Base-by-base conservation (phyloP, 2,113 vertebrate genomes). In the Notiomystis cincta region DNA sequence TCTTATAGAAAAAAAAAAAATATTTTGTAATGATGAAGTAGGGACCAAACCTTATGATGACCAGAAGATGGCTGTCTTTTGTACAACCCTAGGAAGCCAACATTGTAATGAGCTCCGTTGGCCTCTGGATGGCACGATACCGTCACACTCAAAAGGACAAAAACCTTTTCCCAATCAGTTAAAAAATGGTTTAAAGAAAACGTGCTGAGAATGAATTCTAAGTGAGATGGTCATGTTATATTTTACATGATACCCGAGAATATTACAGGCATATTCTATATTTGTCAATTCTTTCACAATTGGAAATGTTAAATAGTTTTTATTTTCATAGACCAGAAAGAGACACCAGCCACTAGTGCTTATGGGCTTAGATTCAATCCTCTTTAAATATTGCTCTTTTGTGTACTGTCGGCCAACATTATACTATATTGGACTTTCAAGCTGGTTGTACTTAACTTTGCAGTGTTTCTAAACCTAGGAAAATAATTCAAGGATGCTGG, bases 61-160 rank as follows among this genome's bases (percentile, higher is more conserved):
- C 20, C 45, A 85, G 61, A 87, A 91, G 70, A 58, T 57, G 66
- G 30, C 21, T 69, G 84, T 30, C 31, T 72, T 72, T 48, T 54
- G 15, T 37, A 10, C 5, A 82, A 23, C 27, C 44, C 33, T 64
- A 30, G 24, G 13, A 87, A 66, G 10, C 18, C 72, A 87, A 61
- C n/a, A 30, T 30, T 95, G 96, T 33, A 90, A 87, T 96, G 56
- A 93, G 28, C 61, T 3, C 40, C 7, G 25, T 1, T 90, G 60
- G 65, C 96, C 96, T 96, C 96, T 97, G 96, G 96, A 89, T 95
- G 96, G 96, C 96, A 97, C 48, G 45, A 83, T 93, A 60, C 61
- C 0, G 56, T 96, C 76, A 67, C 40, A 38, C 51, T 62, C 38
- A 77, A 90, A 75, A 38, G 14, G 31, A 56, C 51, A 89, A 90